Percentiles rank a stretch among this genome's conserved stretches.
Conservation (phyloP, 2,113 vertebrate genomes). For the Loxodonta africana region DNA sequence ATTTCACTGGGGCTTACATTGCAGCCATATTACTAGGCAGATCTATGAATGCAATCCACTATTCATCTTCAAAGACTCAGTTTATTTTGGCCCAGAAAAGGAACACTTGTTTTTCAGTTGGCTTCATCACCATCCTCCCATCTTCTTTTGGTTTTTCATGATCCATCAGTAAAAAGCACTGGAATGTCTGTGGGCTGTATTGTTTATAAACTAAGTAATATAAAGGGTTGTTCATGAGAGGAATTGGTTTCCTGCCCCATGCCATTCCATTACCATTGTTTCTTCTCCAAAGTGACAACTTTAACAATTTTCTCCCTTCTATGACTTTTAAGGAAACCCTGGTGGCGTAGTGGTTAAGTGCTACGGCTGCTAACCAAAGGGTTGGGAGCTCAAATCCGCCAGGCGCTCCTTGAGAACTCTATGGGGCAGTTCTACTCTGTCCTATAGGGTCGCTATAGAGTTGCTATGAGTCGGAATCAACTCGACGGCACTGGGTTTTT, state of each 20-base stretch:
- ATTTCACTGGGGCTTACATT: constrained; percentile 1
- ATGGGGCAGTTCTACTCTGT: too few relatives aligned
- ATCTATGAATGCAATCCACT: not conserved
- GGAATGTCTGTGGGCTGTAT: not conserved
- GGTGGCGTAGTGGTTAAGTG: too few relatives aligned
- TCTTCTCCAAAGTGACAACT: not conserved
- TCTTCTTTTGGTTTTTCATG: not conserved
- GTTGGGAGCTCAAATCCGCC: too few relatives aligned
- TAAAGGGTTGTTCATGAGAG: not conserved
- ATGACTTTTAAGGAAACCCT: not conserved
- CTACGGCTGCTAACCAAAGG: too few relatives aligned
- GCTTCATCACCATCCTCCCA: too few relatives aligned
- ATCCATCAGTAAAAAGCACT: not conserved
- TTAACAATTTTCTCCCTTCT: not conserved
- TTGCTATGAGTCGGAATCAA: too few relatives aligned
- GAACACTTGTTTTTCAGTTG: not conserved
- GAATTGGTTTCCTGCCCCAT: not conserved
- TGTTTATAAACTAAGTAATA: not conserved
- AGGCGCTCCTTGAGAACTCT: too few relatives aligned
- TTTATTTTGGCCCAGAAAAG: not conserved
- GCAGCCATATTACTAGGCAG: not conserved
- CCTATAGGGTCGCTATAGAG: too few relatives aligned
- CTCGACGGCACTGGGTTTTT: too few relatives aligned
- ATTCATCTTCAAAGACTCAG: not conserved
- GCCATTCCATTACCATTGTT: not conserved